Base-by-base conservation (phyloP, 2,888 invertebrate genomes). In the Meloe dianella region DNA sequence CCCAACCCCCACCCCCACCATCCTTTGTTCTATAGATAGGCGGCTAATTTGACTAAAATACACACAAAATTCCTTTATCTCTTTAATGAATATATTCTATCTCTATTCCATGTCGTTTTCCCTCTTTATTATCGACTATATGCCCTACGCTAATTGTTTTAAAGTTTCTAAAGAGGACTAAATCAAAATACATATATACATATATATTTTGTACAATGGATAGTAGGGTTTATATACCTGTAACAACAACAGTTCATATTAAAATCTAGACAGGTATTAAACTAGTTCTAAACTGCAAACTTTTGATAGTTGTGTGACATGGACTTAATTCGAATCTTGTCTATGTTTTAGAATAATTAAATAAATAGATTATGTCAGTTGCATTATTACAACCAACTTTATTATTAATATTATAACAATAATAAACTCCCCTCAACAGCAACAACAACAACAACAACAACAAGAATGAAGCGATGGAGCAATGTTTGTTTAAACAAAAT, bases 301-400 rank as follows among this genome's bases (percentile, higher is more conserved):
- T 35, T 59, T 35, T 59, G 59, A 35, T 59, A 59, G 30, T 59
- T 59, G 35, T 20, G 17, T 59, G 59, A 59, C 59, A 32, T 38
- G 22, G 35, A 59, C 35, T 59, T 59, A 59, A 59, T 59, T 24
- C 35, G 14, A 32, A 59, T 59, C 35, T 24, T 9, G 54, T 22
- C 14, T 58, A 58, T 14, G 22, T 29, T 17, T 20, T 29, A 2
- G 7, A 8, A 59, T 17, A 24, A 59, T 38, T 59, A 22, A 35
- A 58, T 58, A 14, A 59, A 38, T 35, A 59, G 24, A 14, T 20
- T 35, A 14, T 24, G 14, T 29, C 32, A 32, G 20, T 4, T 35
- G 59, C 24, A 41, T n/a, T 7, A 17, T 22, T 6, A 57, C 32
- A 3, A 1, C 24, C 32, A 57, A 58, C 10, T 35, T 29, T 4